A percentile compares a stretch with the other conserved stretches of the same genome.
Evolutionary conservation across 2,888 invertebrate genomes (phyloP).

Genomic region (Sminthurides aquaticus): DNA sequence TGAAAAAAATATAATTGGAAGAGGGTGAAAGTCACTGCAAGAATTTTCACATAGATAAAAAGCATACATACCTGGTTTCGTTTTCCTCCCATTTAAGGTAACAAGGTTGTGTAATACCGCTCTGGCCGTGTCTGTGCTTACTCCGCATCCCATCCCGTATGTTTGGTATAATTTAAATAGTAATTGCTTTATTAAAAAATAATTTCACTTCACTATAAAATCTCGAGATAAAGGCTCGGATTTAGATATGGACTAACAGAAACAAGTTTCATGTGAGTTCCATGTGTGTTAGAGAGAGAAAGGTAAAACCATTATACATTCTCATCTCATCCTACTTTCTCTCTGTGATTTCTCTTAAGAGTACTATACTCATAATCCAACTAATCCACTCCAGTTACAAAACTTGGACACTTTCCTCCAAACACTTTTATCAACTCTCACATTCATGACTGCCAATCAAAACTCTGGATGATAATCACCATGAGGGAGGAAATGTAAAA

Average conservation of each 20-base stretch:
- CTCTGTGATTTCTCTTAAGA: no score
- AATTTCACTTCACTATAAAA: background rate
- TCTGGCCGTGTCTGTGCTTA: slow-evolving; percentile 34
- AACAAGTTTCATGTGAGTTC: background rate
- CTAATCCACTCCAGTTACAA: background rate
- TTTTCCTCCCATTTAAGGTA: slow-evolving; percentile 33
- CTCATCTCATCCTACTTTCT: background rate
- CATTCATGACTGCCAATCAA: no score
- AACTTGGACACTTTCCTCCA: background rate
- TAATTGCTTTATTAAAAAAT: no score
- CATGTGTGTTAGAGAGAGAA: background rate
- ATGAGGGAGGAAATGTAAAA: no score
- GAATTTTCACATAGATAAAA: no score
- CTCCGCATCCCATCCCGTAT: slow-evolving; percentile 42
- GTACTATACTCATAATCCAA: background rate
- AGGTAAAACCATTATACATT: background rate
- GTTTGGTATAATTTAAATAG: no score
- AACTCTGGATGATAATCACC: no score
- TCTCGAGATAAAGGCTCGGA: background rate
- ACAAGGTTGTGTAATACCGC: slow-evolving; percentile 30
- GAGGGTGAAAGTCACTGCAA: no score
- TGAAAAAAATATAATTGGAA: no score
- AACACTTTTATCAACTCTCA: no score
- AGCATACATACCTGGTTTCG: background rate
- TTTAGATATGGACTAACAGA: background rate